Percentiles rank a stretch among this genome's conserved stretches.
Evolutionary conservation across 1,140 invertebrate genomes (phyloP).

Genomic region (Chionoecetes opilio): DNA sequence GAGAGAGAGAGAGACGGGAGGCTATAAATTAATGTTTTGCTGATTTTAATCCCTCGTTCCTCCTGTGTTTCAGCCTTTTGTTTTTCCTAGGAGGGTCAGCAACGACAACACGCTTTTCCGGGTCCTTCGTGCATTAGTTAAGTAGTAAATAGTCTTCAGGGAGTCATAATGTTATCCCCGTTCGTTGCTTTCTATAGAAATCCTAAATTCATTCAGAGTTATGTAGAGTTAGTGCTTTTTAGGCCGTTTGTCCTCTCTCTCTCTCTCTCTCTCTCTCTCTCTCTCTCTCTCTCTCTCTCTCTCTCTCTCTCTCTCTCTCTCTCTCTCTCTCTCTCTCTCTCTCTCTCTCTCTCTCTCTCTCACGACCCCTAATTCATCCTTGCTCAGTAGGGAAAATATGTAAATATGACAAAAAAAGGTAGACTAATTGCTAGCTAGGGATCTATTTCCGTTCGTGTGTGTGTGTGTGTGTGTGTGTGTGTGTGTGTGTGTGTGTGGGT

Average conservation of each 20-base stretch:
- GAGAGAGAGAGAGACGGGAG: too few species aligned
- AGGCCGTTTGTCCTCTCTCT: background rate
- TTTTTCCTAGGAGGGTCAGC: background rate
- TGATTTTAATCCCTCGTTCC: background rate
- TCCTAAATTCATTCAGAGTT: too few species aligned
- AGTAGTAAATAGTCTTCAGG: background rate
- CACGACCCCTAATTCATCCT: background rate
- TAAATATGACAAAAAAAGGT: background rate
- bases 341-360: conserved; percentile 27
- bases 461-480: background rate
- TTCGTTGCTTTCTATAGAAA: too few species aligned
- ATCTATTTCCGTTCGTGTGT: background rate
- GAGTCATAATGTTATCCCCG: background rate
- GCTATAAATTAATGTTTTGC: background rate
- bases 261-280: background rate
- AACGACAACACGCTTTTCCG: background rate
- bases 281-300: background rate
- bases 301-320: background rate
- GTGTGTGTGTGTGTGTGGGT: background rate
- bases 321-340: conserved; percentile 19
- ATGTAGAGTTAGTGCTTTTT: too few species aligned
- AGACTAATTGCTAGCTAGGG: background rate
- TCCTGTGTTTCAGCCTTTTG: background rate
- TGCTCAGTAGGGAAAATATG: background rate
- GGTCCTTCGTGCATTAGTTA: background rate